A percentile compares a stretch with the other conserved stretches of the same genome.
Conservation (phyloP, 2,113 vertebrate genomes). For the Oncorhynchus tshawytscha region DNA sequence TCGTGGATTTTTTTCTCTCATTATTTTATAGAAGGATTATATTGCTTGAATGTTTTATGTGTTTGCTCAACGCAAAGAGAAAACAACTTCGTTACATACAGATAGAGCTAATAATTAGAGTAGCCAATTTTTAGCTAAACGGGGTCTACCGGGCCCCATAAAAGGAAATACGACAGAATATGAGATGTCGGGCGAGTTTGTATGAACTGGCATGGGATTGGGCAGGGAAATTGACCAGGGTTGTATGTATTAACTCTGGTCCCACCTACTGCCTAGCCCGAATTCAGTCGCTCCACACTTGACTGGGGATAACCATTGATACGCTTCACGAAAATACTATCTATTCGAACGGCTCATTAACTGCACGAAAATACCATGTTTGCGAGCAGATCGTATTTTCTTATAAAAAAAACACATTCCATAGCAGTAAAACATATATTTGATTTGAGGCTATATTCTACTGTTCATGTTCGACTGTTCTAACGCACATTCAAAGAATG, state of each 20-base stretch:
- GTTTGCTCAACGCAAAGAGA: conserved; percentile 45
- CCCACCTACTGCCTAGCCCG: conserved; percentile 40
- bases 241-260: conserved; percentile 29
- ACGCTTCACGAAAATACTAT: not conserved
- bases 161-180: conserved; percentile 66
- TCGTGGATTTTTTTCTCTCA: conserved; percentile 51
- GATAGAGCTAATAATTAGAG: conserved; percentile 45
- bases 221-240: conserved; percentile 54
- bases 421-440: not conserved
- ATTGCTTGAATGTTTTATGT: conserved; percentile 45
- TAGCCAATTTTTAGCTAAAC: conserved; percentile 61
- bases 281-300: conserved; percentile 24
- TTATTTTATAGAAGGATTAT: conserved; percentile 45
- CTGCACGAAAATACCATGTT: not conserved
- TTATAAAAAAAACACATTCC: not conserved
- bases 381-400: not conserved
- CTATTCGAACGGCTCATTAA: not conserved
- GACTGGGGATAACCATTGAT: not conserved
- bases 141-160: conserved; percentile 71
- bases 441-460: no score
- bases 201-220: conserved; percentile 53
- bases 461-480: no score
- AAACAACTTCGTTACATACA: conserved; percentile 38
- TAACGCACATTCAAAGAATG: no score
- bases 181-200: conserved; percentile 57